phyloP scores from a whole-genome alignment of 2,113 vertebrate genomes.

The Corvus hawaiiensis region DNA sequence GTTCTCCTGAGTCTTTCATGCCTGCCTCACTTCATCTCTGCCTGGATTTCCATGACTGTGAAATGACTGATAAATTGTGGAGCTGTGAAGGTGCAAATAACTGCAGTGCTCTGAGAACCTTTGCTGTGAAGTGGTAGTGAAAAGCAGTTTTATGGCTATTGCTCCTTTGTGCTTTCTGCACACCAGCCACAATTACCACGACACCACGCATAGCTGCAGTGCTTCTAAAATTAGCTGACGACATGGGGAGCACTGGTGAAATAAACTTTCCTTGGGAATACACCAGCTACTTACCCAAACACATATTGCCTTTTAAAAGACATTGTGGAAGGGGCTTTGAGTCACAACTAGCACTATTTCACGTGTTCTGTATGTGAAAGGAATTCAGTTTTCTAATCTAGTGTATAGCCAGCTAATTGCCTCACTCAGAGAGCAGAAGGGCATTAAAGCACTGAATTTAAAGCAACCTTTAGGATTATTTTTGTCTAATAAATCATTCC shows the following conservation, averaged over 20 bases:
- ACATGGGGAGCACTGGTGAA: not conserved
- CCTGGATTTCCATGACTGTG: not conserved
- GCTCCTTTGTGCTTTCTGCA: not conserved
- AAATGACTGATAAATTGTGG: not conserved
- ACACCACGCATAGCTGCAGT: not conserved
- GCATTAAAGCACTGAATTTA: not conserved
- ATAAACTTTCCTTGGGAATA: not conserved
- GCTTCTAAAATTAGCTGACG: not conserved
- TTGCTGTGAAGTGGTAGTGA: not conserved
- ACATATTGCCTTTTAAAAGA: not conserved
- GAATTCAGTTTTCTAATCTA: not conserved
- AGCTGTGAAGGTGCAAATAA: not conserved
- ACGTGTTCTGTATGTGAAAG: not conserved
- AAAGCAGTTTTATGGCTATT: not conserved
- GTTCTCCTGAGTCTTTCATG: not conserved
- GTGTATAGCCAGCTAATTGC: not conserved
- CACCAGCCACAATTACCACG: not conserved
- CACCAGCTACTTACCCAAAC: not conserved
- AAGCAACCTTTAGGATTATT: not conserved
- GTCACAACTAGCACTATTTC: not conserved
- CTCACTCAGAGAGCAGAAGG: not conserved
- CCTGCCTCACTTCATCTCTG: not conserved
- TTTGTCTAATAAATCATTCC: not conserved
- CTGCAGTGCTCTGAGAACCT: not conserved
- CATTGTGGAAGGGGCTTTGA: not conserved